These are phyloP conservation scores for Octopus sinensis DNA, from an alignment of 1,140 invertebrate genomes.

Conservation along the genomic window DNA sequence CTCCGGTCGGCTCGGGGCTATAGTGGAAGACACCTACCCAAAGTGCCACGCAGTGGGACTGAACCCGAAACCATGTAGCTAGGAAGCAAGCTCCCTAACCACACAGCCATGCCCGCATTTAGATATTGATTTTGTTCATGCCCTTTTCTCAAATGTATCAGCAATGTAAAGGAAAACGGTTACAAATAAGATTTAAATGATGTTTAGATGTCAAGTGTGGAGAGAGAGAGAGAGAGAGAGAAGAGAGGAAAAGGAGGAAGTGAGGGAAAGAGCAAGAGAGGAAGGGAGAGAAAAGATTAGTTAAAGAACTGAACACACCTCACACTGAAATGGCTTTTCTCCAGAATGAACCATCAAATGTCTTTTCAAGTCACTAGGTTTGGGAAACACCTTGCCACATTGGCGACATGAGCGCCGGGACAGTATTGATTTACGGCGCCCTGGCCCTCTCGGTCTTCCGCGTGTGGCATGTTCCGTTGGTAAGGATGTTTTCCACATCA, in stretches of 20 bases:
- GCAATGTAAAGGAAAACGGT: neutral
- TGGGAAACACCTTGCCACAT: conserved; percentile 44
- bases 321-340: conserved; percentile 48
- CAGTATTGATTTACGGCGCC: conserved; percentile 7
- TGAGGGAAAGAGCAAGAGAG: neutral
- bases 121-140: too few species aligned
- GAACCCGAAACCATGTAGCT: too few species aligned
- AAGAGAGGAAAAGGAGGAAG: neutral
- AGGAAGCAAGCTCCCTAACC: too few species aligned
- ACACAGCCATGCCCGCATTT: too few species aligned
- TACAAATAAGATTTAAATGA: neutral
- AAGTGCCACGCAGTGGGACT: too few species aligned
- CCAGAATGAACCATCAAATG: conserved; percentile 56
- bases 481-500: too few species aligned
- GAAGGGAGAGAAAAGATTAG: neutral
- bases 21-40: too few species aligned
- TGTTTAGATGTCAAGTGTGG: neutral
- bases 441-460: neutral
- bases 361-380: conserved; percentile 51
- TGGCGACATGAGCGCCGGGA: conserved; percentile 29
- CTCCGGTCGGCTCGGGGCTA: too few species aligned
- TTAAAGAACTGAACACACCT: conserved; percentile 31
- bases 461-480: neutral
- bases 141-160: too few species aligned
- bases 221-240: neutral